Evolutionary conservation across 2,797 vertebrate genomes (phyloP).

Genomic region (Pseudochaenichthys georgianus): DNA sequence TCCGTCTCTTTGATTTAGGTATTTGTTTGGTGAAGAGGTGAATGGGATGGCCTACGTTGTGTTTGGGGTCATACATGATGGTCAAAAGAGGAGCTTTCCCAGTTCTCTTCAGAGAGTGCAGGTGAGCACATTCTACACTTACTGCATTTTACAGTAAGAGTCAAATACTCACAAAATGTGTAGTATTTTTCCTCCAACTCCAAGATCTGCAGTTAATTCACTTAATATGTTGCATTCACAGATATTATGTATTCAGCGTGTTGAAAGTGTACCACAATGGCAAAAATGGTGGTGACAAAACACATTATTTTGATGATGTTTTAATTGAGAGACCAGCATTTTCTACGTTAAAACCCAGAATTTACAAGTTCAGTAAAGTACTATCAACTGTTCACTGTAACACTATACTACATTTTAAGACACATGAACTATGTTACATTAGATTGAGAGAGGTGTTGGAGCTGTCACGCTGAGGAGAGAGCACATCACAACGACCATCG

Average conservation of each 20-base stretch:
- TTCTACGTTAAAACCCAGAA: too few relatives aligned
- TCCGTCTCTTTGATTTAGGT: slow-evolving; percentile 57
- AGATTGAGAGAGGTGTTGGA: slow-evolving; percentile 81
- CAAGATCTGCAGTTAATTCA: too few relatives aligned
- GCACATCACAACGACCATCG: slow-evolving; percentile 67
- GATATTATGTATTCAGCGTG: background rate
- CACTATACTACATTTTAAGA: background rate
- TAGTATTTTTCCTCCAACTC: too few relatives aligned
- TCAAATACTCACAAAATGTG: too few relatives aligned
- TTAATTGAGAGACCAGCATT: too few relatives aligned
- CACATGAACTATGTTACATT: background rate
- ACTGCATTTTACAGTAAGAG: background rate
- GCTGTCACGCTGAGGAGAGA: slow-evolving; percentile 61
- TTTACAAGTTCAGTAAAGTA: too few relatives aligned
- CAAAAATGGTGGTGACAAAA: too few relatives aligned
- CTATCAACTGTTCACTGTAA: background rate
- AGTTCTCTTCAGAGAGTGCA: slow-evolving; percentile 62
- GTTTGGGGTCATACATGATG: slow-evolving; percentile 72
- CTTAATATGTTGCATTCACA: too few relatives aligned
- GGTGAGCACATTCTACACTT: slow-evolving; percentile 49
- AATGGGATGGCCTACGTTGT: slow-evolving; percentile 75
- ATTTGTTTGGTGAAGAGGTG: slow-evolving; percentile 78
- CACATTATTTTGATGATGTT: too few relatives aligned
- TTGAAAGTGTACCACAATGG: background rate
- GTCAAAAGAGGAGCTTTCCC: slow-evolving; percentile 60